Evolutionary conservation across 2,888 invertebrate species (phyloP).

Genomic region (Drosophila pseudotakahashii): DNA sequence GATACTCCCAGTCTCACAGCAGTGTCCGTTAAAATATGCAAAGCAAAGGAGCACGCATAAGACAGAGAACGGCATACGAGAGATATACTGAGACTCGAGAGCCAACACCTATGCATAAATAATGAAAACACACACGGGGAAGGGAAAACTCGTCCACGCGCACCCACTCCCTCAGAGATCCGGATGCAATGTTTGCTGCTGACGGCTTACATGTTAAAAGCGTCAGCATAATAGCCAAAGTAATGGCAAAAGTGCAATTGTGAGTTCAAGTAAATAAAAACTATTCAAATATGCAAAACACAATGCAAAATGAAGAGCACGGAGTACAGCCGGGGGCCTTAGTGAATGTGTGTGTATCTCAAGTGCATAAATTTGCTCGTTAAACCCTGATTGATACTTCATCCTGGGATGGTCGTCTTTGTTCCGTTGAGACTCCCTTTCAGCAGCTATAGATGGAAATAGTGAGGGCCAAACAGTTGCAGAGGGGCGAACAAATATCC

Average conservation of each 20-base stretch:
- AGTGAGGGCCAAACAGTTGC: neutral
- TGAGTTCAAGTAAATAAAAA: conserved; percentile 80
- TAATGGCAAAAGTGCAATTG: conserved; percentile 81
- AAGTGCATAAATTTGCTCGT: conserved; percentile 81
- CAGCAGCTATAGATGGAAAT: conserved; percentile 6
- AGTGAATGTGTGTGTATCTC: conserved; percentile 43
- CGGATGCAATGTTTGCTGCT: conserved; percentile 47
- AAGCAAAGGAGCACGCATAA: conserved; percentile 58
- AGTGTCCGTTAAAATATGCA: conserved; percentile 66
- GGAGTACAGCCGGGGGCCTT: conserved; percentile 15
- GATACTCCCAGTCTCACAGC: neutral
- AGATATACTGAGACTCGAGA: conserved; percentile 43
- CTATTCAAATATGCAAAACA: conserved; percentile 79
- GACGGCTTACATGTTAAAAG: conserved; percentile 68
- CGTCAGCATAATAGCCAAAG: conserved; percentile 79
- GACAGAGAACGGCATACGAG: conserved; percentile 34
- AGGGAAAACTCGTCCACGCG: conserved; percentile 18
- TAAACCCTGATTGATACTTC: conserved; percentile 81
- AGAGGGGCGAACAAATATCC: conserved; percentile 12
- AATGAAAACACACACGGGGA: conserved; percentile 60
- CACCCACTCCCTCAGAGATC: neutral
- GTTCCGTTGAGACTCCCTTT: conserved; percentile 14
- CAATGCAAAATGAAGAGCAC: conserved; percentile 66
- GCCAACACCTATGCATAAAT: conserved; percentile 78
- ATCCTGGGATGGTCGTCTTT: conserved; percentile 45